Conservation (phyloP, 1,140 invertebrate genomes). For the Lepidostoma basale region DNA sequence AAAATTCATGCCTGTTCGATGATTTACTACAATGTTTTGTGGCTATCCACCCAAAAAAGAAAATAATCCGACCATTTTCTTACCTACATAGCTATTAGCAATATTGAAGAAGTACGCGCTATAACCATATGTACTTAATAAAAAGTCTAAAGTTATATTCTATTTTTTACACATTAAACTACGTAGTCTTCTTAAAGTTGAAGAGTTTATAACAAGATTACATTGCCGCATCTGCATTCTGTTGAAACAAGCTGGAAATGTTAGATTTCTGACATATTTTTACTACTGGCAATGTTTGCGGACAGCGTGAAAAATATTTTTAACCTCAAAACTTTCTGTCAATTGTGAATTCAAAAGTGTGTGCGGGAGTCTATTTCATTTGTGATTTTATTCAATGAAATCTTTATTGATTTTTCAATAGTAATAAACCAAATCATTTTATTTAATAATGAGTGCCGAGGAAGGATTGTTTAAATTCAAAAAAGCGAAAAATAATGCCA, state of each 20-base stretch:
- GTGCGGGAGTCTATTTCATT: neutral
- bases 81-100: too few relatives aligned
- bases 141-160: too few relatives aligned
- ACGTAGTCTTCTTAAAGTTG: too few relatives aligned
- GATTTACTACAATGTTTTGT: slow-evolving; percentile 19
- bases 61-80: neutral
- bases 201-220: too few relatives aligned
- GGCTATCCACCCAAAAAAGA: neutral
- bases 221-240: too few relatives aligned
- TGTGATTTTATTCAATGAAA: neutral
- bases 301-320: neutral
- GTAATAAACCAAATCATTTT: neutral
- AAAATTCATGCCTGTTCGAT: slow-evolving; percentile 36
- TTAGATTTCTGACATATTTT: slow-evolving; percentile 1
- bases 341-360: neutral
- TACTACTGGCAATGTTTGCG: neutral
- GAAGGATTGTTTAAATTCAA: slow-evolving; percentile 16
- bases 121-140: too few relatives aligned
- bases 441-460: neutral
- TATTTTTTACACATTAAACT: too few relatives aligned
- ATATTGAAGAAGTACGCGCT: too few relatives aligned
- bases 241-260: too few relatives aligned
- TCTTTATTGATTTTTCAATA: neutral
- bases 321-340: slow-evolving; percentile 12
- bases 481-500: neutral